These are phyloP conservation scores for Microcebus jonahi DNA, from an alignment of 2,113 vertebrate species.

Conservation along the genomic window DNA sequence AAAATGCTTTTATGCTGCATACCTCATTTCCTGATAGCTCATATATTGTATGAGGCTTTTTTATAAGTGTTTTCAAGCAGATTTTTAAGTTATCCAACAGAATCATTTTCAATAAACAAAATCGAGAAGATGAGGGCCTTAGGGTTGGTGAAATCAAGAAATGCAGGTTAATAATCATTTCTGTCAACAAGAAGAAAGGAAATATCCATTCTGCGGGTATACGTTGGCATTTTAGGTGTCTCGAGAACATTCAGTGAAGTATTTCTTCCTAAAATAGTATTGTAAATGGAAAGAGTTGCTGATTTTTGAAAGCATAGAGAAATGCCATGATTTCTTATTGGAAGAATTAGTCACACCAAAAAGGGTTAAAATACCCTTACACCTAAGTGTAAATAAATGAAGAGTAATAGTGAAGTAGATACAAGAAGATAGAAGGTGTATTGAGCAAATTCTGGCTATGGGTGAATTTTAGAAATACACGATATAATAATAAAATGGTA, in stretches of 20 bases:
- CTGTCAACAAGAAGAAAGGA: not conserved
- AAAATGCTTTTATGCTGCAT: not conserved
- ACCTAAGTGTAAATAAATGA: not conserved
- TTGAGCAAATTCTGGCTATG: not conserved
- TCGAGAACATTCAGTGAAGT: not conserved
- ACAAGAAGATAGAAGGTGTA: not conserved
- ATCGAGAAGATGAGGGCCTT: slow-evolving; percentile 13
- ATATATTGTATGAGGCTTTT: not conserved
- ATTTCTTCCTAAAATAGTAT: slow-evolving; percentile 27
- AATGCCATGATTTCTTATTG: not conserved
- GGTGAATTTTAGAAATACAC: not conserved
- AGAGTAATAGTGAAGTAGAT: not conserved
- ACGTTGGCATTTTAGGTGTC: not conserved
- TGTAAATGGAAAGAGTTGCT: not conserved
- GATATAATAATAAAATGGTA: not conserved
- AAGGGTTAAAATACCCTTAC: not conserved
- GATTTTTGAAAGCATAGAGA: not conserved
- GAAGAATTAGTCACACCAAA: not conserved
- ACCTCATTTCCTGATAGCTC: not conserved
- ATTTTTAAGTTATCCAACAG: slow-evolving; percentile 51
- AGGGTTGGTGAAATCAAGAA: not conserved
- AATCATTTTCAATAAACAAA: not conserved
- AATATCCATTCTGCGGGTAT: not conserved
- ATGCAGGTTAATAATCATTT: slow-evolving; percentile 2
- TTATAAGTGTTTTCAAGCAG: slow-evolving; percentile 22